A percentile compares a stretch with the other conserved stretches of the same genome.
phyloP scores from a whole-genome alignment of 1,140 invertebrate species.

The Drosophila mayri region DNA sequence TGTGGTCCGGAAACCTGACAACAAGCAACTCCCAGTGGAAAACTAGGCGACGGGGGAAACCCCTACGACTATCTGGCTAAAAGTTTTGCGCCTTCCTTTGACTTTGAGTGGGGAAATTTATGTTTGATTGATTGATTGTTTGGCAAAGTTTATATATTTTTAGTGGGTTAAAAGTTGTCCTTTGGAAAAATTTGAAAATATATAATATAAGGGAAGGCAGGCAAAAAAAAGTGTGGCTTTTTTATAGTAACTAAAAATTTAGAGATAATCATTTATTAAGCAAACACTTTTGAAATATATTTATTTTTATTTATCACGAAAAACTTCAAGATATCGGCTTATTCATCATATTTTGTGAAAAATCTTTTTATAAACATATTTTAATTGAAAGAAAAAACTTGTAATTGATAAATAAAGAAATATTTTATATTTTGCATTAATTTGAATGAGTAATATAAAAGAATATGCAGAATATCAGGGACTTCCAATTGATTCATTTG shows the following conservation, averaged over 20 bases:
- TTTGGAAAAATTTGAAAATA: neutral
- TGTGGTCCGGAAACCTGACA: slow-evolving; percentile 62
- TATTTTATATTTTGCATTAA: too few species aligned
- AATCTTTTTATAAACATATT: too few species aligned
- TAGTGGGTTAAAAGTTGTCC: slow-evolving; percentile 25
- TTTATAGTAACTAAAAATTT: neutral
- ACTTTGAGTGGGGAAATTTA: slow-evolving; percentile 6
- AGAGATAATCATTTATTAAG: neutral
- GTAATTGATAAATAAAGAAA: too few species aligned
- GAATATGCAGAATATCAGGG: neutral
- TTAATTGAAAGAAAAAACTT: too few species aligned
- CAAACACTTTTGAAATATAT: too few species aligned
- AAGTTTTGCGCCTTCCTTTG: slow-evolving; percentile 47
- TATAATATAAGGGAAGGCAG: neutral
- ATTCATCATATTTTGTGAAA: too few species aligned
- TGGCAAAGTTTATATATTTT: slow-evolving; percentile 19
- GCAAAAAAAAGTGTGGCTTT: neutral
- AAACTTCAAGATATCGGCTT: neutral
- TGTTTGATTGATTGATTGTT: slow-evolving; percentile 35
- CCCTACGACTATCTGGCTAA: neutral
- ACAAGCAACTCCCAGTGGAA: slow-evolving; percentile 25
- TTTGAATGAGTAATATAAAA: too few species aligned
- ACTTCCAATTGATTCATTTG: slow-evolving; percentile 5
- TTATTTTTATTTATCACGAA: too few species aligned
- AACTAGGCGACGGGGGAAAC: neutral